Percentiles rank a stretch among this genome's conserved stretches.
phyloP scores from a whole-genome alignment of 2,888 invertebrate species.

The Conchocele bisecta region DNA sequence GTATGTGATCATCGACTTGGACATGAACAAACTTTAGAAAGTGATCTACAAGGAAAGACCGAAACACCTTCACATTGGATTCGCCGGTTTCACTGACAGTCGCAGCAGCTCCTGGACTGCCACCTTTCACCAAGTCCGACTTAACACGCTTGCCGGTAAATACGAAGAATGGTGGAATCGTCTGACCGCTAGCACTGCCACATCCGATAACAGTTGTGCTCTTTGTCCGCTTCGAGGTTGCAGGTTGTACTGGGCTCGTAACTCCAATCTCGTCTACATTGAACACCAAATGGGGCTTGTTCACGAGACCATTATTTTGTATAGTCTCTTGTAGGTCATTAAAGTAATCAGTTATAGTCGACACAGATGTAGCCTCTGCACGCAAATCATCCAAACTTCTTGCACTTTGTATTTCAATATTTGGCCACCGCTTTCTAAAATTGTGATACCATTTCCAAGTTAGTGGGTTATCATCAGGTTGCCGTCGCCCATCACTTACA shows the following conservation, averaged over 20 bases:
- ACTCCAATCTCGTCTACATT: slow-evolving; percentile 48
- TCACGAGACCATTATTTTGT: slow-evolving; percentile 7
- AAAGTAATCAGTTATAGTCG: slow-evolving; percentile 6
- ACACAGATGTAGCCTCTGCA: slow-evolving; percentile 2
- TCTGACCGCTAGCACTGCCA: slow-evolving; percentile 37
- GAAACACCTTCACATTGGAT: slow-evolving; percentile 39
- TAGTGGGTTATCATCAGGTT: neutral
- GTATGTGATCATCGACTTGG: slow-evolving; percentile 5
- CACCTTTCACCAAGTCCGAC: slow-evolving; percentile 14
- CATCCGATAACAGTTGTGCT: slow-evolving; percentile 28
- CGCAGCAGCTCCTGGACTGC: slow-evolving; percentile 24
- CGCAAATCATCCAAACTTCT: neutral
- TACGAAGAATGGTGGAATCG: slow-evolving; percentile 42
- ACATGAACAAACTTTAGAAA: slow-evolving; percentile 39
- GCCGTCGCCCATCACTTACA: neutral
- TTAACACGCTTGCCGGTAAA: slow-evolving; percentile 44
- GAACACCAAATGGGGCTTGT: slow-evolving; percentile 37
- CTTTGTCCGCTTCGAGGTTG: slow-evolving; percentile 12
- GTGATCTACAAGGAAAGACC: slow-evolving; percentile 33
- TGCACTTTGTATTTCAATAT: neutral
- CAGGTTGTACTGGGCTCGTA: slow-evolving; percentile 13
- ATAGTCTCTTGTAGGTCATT: slow-evolving; percentile 2
- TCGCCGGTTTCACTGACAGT: slow-evolving; percentile 36
- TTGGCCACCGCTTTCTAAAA: neutral
- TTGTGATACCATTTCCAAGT: slow-evolving; percentile 13